Evolutionary conservation across 2,797 vertebrate genomes (phyloP), one percentile per base, ranked within the genome.

Genomic region (Glossophaga mutica): DNA sequence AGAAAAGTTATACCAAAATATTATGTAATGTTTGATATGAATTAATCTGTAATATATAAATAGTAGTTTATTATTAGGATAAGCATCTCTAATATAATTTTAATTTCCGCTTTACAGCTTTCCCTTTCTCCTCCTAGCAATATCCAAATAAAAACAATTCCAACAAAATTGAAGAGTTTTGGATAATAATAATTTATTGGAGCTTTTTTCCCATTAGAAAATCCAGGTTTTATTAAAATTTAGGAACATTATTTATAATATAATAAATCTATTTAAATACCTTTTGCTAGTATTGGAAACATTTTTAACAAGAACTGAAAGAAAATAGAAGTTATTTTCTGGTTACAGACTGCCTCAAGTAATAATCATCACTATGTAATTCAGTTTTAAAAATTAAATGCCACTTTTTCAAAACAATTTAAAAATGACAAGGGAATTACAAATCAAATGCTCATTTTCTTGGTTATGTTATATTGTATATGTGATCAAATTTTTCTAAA

Each of bases 1-100:
- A 32, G 46, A 26, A 94, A 87, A 94, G 15, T 77, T 73, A 34
- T 42, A 71, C 44, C n/a, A 90, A 92, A 96, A 59, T 62, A 81
- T 34, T 9, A 88, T 34, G 1, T 11, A 22, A 76, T 24, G 2
- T 70, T 74, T 86, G 77, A 18, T 42, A 37, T 79, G 19, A 90
- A 79, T 37, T 87, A 87, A 82, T 57, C 89, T 1, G 37, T 73
- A 95, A 50, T 5, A 76, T 55, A 62, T 9, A 18, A 68, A 65
- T 2, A 73, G 16, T 57, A 46, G 29, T 57, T 71, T 71, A 68
- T 46, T 73, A 87, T 32, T 44, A 42, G n/a, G 32, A 48, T 19
- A 94, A 68, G 37, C 8, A 57, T 32, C 24, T 94, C 3, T 65
- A 81, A 59, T 26, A 32, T 21, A 16, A 79, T 85, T 87, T 73